Evolutionary conservation across 2,113 vertebrate species (phyloP).

Genomic region (Astatotilapia flaviijosephi): DNA sequence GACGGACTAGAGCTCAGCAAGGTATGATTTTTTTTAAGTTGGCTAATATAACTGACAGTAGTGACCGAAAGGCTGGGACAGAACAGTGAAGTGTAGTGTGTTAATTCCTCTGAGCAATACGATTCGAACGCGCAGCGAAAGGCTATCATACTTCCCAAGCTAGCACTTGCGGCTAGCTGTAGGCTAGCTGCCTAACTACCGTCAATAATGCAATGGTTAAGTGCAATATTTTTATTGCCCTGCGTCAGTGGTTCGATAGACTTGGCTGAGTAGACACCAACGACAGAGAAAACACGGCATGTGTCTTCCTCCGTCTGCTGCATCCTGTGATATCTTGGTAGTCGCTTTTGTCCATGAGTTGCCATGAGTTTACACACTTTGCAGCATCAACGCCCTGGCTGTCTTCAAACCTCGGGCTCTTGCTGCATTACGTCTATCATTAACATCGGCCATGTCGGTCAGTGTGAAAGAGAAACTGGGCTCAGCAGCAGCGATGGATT

Average conservation of each 20-base stretch:
- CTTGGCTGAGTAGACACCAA: neutral
- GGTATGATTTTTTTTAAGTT: conserved; percentile 46
- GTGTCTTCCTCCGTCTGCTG: neutral
- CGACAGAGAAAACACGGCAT: neutral
- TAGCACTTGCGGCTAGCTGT: conserved; percentile 15
- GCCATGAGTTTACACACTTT: neutral
- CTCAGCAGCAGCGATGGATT: neutral
- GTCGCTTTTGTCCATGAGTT: neutral
- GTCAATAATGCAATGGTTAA: neutral
- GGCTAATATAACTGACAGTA: neutral
- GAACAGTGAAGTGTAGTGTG: neutral
- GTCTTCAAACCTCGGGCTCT: neutral
- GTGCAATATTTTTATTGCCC: neutral
- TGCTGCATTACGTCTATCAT: neutral
- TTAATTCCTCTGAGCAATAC: neutral
- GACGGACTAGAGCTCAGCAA: conserved; percentile 65
- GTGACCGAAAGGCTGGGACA: too few relatives aligned
- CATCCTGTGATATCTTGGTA: neutral
- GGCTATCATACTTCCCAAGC: neutral
- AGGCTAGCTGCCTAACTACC: conserved; percentile 12
- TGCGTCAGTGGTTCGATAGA: neutral
- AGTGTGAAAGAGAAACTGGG: neutral
- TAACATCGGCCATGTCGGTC: neutral
- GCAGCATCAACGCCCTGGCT: neutral
- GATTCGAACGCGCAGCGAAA: neutral